These are phyloP conservation scores for Willowsia nigromaculata DNA, from an alignment of 2,888 invertebrate genomes.

Conservation along the genomic window DNA sequence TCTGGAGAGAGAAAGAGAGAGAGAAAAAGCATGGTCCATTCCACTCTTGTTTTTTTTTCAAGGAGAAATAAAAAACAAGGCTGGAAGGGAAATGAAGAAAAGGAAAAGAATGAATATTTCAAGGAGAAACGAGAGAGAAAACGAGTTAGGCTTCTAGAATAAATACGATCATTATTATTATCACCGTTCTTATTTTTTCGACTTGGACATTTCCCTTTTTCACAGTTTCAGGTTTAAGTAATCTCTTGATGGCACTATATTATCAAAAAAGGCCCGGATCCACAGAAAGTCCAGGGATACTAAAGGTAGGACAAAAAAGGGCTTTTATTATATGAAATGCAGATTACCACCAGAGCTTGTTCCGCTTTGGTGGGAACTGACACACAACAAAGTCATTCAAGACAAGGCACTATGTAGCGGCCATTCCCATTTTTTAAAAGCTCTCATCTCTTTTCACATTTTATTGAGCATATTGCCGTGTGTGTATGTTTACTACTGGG, in stretches of 20 bases:
- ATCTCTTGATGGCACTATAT: constrained; percentile 64
- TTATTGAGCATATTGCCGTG: not conserved
- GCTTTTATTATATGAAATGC: constrained; percentile 41
- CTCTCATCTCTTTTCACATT: not conserved
- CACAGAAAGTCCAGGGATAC: not conserved
- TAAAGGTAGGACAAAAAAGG: constrained; percentile 34
- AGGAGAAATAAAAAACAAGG: not conserved
- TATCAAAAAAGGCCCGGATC: constrained; percentile 2
- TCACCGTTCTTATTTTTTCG: not conserved
- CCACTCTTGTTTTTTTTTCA: not conserved
- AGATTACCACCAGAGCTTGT: constrained; percentile 32
- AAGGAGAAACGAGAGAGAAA: not conserved
- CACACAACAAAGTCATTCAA: not conserved
- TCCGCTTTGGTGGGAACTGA: not conserved
- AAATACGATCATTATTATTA: constrained; percentile 22
- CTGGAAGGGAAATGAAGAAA: not conserved
- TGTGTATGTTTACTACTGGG: not conserved
- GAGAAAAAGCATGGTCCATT: not conserved
- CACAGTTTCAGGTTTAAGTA: constrained; percentile 54
- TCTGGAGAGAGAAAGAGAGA: no score
- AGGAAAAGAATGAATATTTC: constrained; percentile 27
- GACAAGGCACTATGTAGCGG: not conserved
- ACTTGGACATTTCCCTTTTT: constrained; percentile 8
- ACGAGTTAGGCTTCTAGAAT: constrained; percentile 5
- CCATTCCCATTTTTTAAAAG: not conserved